Percentiles rank a stretch among this genome's conserved stretches.
These are phyloP conservation scores for Dinocampus coccinellae DNA, from an alignment of 2,888 invertebrate species.

Conservation along the genomic window DNA sequence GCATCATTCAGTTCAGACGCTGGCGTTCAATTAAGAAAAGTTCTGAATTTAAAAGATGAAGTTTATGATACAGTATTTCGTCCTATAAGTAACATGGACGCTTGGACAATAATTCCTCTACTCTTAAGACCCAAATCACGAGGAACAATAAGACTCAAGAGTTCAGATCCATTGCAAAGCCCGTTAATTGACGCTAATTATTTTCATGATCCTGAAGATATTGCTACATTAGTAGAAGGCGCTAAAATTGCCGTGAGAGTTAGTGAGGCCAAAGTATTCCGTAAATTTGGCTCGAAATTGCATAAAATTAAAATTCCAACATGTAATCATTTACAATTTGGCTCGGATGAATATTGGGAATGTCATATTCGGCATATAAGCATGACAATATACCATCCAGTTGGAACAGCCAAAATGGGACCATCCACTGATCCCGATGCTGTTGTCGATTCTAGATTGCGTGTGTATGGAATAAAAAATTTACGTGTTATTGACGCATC, in stretches of 20 bases:
- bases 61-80: slow-evolving; percentile 84
- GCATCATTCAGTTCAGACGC: slow-evolving; percentile 87
- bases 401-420: slow-evolving; percentile 92
- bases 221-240: slow-evolving; percentile 86
- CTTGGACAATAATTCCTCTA: slow-evolving; percentile 90
- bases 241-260: slow-evolving; percentile 82
- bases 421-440: slow-evolving; percentile 82
- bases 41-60: slow-evolving; percentile 84
- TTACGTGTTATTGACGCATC: slow-evolving; percentile 89
- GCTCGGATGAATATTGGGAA: slow-evolving; percentile 87
- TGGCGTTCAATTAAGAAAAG: slow-evolving; percentile 81
- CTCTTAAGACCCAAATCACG: slow-evolving; percentile 83
- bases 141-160: slow-evolving; percentile 81
- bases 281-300: slow-evolving; percentile 83
- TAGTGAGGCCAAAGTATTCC: slow-evolving; percentile 82
- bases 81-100: slow-evolving; percentile 83
- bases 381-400: slow-evolving; percentile 92
- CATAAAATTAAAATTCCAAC: slow-evolving; percentile 84
- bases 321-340: slow-evolving; percentile 80
- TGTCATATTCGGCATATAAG: slow-evolving; percentile 89
- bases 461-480: slow-evolving; percentile 83
- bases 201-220: slow-evolving; percentile 84
- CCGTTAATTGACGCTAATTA: slow-evolving; percentile 95
- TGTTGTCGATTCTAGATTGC: slow-evolving; percentile 84
- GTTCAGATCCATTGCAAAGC: slow-evolving; percentile 87